phyloP scores from a whole-genome alignment of 2,888 invertebrate genomes.

The Phytoseiulus persimilis region DNA sequence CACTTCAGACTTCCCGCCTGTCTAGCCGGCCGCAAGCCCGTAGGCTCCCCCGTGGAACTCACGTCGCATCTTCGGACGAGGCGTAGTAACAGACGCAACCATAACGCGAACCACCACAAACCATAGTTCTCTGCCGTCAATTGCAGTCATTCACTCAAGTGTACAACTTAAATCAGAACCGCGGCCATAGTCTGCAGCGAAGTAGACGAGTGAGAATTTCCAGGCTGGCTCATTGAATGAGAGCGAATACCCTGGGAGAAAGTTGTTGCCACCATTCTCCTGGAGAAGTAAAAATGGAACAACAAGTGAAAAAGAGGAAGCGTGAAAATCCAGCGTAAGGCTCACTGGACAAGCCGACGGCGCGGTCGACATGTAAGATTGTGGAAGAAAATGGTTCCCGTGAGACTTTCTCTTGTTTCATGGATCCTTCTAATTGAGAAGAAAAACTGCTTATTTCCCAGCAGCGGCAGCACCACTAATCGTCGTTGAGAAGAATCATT shows the following conservation, averaged over 20 bases:
- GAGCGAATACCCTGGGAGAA: not conserved
- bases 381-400: not conserved
- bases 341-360: not conserved
- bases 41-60: not conserved
- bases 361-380: not conserved
- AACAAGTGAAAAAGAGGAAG: not conserved
- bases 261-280: not conserved
- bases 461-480: not conserved
- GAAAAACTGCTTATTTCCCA: not conserved
- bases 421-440: not conserved
- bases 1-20: not conserved
- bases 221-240: not conserved
- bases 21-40: not conserved
- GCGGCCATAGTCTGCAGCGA: not conserved
- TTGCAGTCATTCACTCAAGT: not conserved
- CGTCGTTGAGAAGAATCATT: not conserved
- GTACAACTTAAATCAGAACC: not conserved
- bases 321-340: not conserved
- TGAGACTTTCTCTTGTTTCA: slow-evolving; percentile 5
- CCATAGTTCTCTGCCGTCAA: not conserved
- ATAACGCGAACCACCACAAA: not conserved
- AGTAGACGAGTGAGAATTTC: not conserved
- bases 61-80: not conserved
- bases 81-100: not conserved
- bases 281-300: not conserved